phyloP scores from a whole-genome alignment of 2,888 invertebrate genomes.

The Agonum fuliginosum region DNA sequence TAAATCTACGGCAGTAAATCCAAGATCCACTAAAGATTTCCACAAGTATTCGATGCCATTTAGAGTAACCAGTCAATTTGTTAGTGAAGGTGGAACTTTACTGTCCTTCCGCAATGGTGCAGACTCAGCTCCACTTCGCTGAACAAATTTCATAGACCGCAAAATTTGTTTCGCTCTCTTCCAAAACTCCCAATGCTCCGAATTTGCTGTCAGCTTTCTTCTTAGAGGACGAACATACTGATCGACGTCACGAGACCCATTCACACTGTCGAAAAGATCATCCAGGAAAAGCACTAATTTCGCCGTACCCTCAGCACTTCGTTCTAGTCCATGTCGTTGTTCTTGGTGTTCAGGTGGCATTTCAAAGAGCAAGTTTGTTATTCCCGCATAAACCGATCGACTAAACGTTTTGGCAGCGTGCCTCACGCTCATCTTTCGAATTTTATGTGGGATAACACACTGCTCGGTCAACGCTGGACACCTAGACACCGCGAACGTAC shows the following conservation, averaged over 20 bases:
- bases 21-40: slow-evolving; percentile 21
- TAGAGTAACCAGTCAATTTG: slow-evolving; percentile 38
- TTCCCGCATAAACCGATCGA: slow-evolving; percentile 6
- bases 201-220: background rate
- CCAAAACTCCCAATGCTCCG: slow-evolving; percentile 20
- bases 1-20: slow-evolving; percentile 8
- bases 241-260: slow-evolving; percentile 17
- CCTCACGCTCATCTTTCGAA: no score
- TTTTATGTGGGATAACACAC: slow-evolving; percentile 3
- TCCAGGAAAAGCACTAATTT: slow-evolving; percentile 19
- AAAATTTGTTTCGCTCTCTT: slow-evolving; percentile 9
- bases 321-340: background rate
- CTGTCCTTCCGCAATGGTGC: background rate
- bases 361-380: background rate
- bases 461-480: no score
- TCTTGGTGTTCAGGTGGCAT: background rate
- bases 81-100: background rate
- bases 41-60: slow-evolving; percentile 28
- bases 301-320: background rate
- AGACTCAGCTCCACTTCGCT: background rate
- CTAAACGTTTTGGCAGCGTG: slow-evolving; percentile 4
- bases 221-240: background rate
- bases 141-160: slow-evolving; percentile 21
- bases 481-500: no score
- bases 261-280: slow-evolving; percentile 38